Percentiles rank a stretch among this genome's conserved stretches.
phyloP scores from a whole-genome alignment of 2,888 invertebrate genomes.

The Philopedon plagiatum region DNA sequence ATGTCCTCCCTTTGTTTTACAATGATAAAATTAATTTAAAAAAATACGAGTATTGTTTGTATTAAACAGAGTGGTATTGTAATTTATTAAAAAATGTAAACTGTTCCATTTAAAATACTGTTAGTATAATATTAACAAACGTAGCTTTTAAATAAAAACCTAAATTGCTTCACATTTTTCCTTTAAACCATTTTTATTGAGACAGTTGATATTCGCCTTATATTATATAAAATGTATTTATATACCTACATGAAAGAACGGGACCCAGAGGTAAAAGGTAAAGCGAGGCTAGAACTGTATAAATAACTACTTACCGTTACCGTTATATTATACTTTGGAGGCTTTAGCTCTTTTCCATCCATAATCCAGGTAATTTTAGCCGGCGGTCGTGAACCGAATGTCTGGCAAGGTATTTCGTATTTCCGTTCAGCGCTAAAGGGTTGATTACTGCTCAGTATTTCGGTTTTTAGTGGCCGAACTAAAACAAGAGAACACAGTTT shows the following conservation, averaged over 20 bases:
- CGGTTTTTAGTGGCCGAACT: conserved; percentile 87
- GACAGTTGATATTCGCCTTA: not conserved
- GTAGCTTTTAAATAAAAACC: not conserved
- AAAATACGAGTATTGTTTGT: too few species aligned
- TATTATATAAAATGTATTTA: conserved; percentile 6
- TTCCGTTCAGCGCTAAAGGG: conserved; percentile 87
- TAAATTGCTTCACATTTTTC: not conserved
- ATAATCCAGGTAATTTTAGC: conserved; percentile 91
- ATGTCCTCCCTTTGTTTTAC: too few species aligned
- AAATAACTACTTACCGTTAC: conserved; percentile 68
- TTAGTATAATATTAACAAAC: too few species aligned
- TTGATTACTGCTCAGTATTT: conserved; percentile 84
- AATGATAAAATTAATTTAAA: too few species aligned
- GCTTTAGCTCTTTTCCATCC: conserved; percentile 76
- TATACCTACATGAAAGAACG: not conserved
- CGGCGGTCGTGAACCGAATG: conserved; percentile 87
- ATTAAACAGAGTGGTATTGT: too few species aligned
- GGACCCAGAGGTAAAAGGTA: conserved; percentile 16
- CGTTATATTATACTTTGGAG: conserved; percentile 68
- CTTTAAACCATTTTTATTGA: not conserved
- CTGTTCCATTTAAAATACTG: too few species aligned
- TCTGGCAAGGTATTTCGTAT: conserved; percentile 87
- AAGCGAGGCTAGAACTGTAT: conserved; percentile 16
- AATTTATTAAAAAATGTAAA: too few species aligned
- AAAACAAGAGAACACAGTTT: conserved; percentile 62